A percentile compares a stretch with the other conserved stretches of the same genome.
Evolutionary conservation across 2,797 vertebrate species (phyloP).

Genomic region (Pempheris klunzingeri): DNA sequence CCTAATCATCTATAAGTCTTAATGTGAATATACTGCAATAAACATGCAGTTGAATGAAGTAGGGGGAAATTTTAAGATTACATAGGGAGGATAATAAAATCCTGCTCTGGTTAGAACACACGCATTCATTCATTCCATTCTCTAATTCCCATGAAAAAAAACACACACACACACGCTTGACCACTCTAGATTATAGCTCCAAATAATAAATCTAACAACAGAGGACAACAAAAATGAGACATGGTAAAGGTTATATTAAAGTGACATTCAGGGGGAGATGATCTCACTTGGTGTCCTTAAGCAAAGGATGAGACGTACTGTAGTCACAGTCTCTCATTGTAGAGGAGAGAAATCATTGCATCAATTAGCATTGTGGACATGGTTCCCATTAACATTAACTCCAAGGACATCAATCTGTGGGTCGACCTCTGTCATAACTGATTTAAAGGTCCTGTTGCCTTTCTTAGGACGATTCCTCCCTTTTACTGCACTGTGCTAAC

Average conservation of each 20-base stretch:
- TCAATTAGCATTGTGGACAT: constrained; percentile 51
- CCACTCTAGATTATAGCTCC: constrained; percentile 36
- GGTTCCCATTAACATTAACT: constrained; percentile 56
- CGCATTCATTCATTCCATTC: not conserved
- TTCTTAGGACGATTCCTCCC: constrained; percentile 13
- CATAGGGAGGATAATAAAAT: not conserved
- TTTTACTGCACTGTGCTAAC: constrained; percentile 32
- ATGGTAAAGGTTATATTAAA: constrained; percentile 52
- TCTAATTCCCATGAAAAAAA: not conserved
- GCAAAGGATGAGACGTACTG: constrained; percentile 28
- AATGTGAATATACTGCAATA: not conserved
- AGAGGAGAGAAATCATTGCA: constrained; percentile 28
- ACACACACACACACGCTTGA: constrained; percentile 8
- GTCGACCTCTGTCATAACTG: constrained; percentile 40
- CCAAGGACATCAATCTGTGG: constrained; percentile 46
- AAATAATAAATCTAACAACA: constrained; percentile 61
- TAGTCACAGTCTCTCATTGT: not conserved
- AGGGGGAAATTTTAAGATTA: not conserved
- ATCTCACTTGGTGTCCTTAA: constrained; percentile 54
- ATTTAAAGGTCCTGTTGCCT: constrained; percentile 49
- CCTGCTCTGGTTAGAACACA: constrained; percentile 1
- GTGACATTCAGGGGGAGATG: constrained; percentile 60
- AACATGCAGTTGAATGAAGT: constrained; percentile 5
- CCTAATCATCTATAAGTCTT: not conserved
- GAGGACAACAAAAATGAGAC: constrained; percentile 51